Base-by-base conservation (phyloP, 1,140 invertebrate genomes). In the Drosophila azteca region DNA sequence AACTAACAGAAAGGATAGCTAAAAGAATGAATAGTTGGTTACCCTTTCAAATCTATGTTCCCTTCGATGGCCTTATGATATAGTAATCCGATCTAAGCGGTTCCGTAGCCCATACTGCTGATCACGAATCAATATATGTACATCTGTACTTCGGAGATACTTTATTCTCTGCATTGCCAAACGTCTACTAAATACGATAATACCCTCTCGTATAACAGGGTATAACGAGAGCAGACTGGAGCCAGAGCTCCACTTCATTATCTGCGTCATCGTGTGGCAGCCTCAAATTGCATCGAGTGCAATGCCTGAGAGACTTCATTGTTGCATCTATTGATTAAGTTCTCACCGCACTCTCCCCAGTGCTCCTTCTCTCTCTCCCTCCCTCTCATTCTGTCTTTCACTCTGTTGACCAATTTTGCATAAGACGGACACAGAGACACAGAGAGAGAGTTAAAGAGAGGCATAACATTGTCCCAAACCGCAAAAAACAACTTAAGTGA, bases 211-310 rank as follows among this genome's bases (percentile, higher is more conserved):
- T 1, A 35, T 11, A 11, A 11, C 9, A 35, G 31, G 9, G 31
- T 35, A 35, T 11, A 35, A 11, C 9, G 7, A n/a, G n/a, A 46
- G 54, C 41, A 35, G 55, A 13, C 61, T 65, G 63, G 63, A 49
- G 63, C 63, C 62, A 49, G 63, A 35, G 44, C 61, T 66, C 49
- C 53, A 63, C 52, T 77, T 77, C 79, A 77, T 85, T 79, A 85
- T 85, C 77, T 55, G 68, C 64, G 63, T 61, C 51, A 53, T 53
- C 9, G 31, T 39, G 9, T 53, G 58, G 50, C 69, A 35, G 70
- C 70, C 68, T 49, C 70, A 73, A 72, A 73, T 62, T 73, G 70
- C 66, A 69, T 58, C 65, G 58, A 73, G 70, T 73, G 69, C 69
- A 73, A 73, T 73, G 70, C 59, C 70, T 73, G 64, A 59, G 49